phyloP scores from a whole-genome alignment of 1,140 invertebrate species.

The Marisa cornuarietis region DNA sequence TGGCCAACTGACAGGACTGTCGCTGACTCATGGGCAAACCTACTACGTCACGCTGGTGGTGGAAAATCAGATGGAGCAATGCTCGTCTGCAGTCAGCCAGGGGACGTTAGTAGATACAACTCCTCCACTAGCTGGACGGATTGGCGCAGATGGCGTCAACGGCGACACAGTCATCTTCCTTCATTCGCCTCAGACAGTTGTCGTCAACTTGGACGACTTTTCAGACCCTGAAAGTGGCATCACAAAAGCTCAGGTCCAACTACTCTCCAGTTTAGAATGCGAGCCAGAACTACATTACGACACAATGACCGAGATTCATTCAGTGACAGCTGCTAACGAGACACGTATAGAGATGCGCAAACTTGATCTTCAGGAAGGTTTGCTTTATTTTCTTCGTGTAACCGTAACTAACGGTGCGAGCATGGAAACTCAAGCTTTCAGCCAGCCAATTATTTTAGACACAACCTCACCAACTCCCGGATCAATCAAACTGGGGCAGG shows the following conservation, averaged over 20 bases:
- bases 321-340: neutral
- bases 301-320: neutral
- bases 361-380: neutral
- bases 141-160: neutral
- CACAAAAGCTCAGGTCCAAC: constrained; percentile 10
- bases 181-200: neutral
- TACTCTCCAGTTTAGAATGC: constrained; percentile 9
- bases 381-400: constrained; percentile 7
- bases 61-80: constrained; percentile 14
- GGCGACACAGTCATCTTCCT: constrained; percentile 9
- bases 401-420: constrained; percentile 22
- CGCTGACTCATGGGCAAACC: neutral
- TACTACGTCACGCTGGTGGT: constrained; percentile 17
- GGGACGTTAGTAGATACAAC: constrained; percentile 4
- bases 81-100: constrained; percentile 12
- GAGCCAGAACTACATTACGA: neutral
- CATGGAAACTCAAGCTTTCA: constrained; percentile 6
- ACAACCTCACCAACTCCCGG: neutral
- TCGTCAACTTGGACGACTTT: neutral
- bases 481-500: neutral
- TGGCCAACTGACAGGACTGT: neutral
- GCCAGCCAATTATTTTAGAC: constrained; percentile 11
- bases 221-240: constrained; percentile 35
- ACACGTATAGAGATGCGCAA: neutral
- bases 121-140: neutral